phyloP scores from a whole-genome alignment of 2,113 vertebrate genomes.

The Fukomys damarensis region DNA sequence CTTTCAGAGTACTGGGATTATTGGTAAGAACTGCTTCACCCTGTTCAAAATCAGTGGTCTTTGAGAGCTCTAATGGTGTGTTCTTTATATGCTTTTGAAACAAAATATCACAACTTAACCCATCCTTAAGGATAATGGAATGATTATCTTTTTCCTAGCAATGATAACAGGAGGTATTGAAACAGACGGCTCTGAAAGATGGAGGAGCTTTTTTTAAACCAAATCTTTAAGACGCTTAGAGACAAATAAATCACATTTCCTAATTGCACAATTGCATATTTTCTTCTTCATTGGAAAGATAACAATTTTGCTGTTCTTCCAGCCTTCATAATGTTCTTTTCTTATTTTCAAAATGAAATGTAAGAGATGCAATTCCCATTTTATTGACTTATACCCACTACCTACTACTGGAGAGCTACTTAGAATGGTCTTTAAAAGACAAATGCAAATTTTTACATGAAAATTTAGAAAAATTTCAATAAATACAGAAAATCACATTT shows the following conservation, averaged over 20 bases:
- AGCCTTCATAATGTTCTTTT: neutral
- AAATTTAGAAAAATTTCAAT: neutral
- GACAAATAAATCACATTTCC: neutral
- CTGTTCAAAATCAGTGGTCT: neutral
- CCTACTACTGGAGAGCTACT: neutral
- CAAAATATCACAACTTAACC: neutral
- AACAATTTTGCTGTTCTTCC: neutral
- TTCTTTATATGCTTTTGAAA: neutral
- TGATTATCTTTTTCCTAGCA: neutral
- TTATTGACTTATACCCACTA: neutral
- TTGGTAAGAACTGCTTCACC: too few species aligned
- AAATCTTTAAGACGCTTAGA: neutral
- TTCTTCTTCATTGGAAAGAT: neutral
- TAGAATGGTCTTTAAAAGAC: neutral
- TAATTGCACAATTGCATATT: neutral
- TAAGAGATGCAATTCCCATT: neutral
- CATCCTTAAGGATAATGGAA: neutral
- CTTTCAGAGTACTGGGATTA: too few species aligned
- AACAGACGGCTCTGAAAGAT: neutral
- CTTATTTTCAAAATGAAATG: neutral
- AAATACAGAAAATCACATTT: neutral
- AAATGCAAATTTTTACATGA: neutral
- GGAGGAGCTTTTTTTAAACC: neutral
- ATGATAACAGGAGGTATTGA: neutral
- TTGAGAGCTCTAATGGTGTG: neutral